Evolutionary conservation across 2,113 vertebrate genomes (phyloP), one percentile per base, ranked within the genome.

Genomic region (Atlantisia rogersi): DNA sequence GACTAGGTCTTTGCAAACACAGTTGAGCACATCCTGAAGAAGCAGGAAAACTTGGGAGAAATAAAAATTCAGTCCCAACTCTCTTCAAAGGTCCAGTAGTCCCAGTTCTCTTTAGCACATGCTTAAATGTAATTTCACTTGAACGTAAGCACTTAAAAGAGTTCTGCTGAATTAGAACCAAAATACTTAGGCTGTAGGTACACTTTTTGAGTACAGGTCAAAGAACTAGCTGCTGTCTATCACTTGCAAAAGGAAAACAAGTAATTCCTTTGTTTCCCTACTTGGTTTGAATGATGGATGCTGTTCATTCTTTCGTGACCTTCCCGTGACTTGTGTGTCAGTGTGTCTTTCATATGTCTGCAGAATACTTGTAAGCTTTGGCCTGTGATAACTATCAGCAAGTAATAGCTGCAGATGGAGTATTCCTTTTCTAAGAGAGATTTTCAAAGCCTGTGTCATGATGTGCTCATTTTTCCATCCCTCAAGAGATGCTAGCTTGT

Each of bases 361-460:
- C 48, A 86, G 69, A 88, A 56, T 67, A 87, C 86, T 85, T 92
- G 48, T 52, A 93, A 86, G 88, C 37, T 94, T 79, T 82, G 78
- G 94, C 63, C 83, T 63, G 55, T 0, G 11, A 65, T 77, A 84
- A 55, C 70, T 63, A 89, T 46, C 92, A 91, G 68, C 42, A 70
- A 97, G 77, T 77, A 89, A 89, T 77, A 77, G 86, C 58, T 87
- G 53, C 69, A 67, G 44, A 90, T 42, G 67, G 77, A 90, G 80
- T 85, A 82, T 85, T 90, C 39, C 74, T 94, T 93, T 77, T 87
- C 53, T 76, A 86, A 94, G 82, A 64, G 40, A 44, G 70, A 87
- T 92, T 96, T 97, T 96, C 86, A 95, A 95, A 95, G 94, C n/a
- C 46, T 76, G n/a, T 59, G 59, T 94, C 94, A 94, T 15, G 77